Percentiles rank a stretch among this genome's conserved stretches.
These are phyloP conservation scores for Pogona vitticeps DNA, from an alignment of 2,113 vertebrate genomes.

Conservation along the genomic window DNA sequence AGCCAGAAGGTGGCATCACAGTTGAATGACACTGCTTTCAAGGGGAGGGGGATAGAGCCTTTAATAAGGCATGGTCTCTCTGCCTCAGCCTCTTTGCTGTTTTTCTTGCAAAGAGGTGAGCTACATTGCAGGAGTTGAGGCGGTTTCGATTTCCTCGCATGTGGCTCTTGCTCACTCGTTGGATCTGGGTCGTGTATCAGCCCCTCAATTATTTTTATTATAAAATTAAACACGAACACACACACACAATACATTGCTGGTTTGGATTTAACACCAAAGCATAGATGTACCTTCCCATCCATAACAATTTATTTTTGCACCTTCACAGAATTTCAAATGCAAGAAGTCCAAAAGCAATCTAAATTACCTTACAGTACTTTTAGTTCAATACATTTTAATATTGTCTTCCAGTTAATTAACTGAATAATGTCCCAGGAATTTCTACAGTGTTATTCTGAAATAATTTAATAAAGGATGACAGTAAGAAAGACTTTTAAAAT, in stretches of 20 bases:
- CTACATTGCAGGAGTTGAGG: too few species aligned
- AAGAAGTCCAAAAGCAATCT: not conserved
- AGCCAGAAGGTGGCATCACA: too few species aligned
- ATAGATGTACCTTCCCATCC: not conserved
- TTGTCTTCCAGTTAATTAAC: conserved; percentile 5
- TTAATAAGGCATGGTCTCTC: too few species aligned
- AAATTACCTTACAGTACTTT: not conserved
- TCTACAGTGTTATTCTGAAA: not conserved
- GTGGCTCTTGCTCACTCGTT: too few species aligned
- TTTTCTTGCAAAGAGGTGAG: too few species aligned
- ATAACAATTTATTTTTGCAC: not conserved
- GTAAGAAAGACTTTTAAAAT: not conserved
- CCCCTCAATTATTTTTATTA: not conserved
- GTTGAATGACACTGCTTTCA: too few species aligned
- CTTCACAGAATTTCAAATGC: not conserved
- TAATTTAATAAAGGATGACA: conserved; percentile 7
- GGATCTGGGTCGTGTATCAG: too few species aligned
- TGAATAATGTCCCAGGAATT: conserved; percentile 1
- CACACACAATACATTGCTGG: not conserved
- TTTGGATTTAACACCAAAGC: not conserved
- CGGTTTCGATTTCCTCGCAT: too few species aligned
- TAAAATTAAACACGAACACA: too few species aligned
- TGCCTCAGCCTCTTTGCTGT: too few species aligned
- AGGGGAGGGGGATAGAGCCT: too few species aligned
- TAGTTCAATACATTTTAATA: conserved; percentile 17